Percentiles rank a stretch among this genome's conserved stretches.
Conservation (phyloP, 2,888 invertebrate species). For the Pristionchus arcanus region DNA sequence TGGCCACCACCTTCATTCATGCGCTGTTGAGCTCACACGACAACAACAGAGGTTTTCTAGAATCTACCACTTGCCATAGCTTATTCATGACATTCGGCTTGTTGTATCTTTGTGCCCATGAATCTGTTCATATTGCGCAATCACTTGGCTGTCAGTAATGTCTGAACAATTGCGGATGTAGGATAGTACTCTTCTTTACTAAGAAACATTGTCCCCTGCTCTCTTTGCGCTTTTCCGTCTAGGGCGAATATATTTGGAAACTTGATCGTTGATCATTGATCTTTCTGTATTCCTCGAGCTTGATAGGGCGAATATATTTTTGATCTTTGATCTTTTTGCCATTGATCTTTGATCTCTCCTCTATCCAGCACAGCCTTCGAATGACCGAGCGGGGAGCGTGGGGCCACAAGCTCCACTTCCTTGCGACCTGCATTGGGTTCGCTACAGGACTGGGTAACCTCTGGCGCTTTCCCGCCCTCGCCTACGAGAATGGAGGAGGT, state of each 20-base stretch:
- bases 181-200: too few relatives aligned
- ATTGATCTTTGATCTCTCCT: background rate
- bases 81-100: background rate
- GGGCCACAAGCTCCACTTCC: conserved; percentile 50
- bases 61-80: background rate
- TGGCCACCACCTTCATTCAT: background rate
- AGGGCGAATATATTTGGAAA: background rate
- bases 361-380: background rate
- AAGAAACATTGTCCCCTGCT: too few relatives aligned
- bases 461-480: conserved; percentile 54
- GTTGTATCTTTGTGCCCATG: background rate
- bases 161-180: too few relatives aligned
- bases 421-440: conserved; percentile 51
- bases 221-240: background rate
- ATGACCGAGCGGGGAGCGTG: conserved; percentile 50
- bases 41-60: background rate
- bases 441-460: conserved; percentile 56
- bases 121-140: too few relatives aligned
- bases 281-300: too few relatives aligned
- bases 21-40: too few relatives aligned
- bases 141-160: too few relatives aligned
- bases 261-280: too few relatives aligned
- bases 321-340: too few relatives aligned
- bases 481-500: conserved; percentile 57
- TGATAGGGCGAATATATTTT: background rate